These are phyloP conservation scores for Phragmatobia fuliginosa DNA, from an alignment of 2,888 invertebrate genomes.

Conservation along the genomic window DNA sequence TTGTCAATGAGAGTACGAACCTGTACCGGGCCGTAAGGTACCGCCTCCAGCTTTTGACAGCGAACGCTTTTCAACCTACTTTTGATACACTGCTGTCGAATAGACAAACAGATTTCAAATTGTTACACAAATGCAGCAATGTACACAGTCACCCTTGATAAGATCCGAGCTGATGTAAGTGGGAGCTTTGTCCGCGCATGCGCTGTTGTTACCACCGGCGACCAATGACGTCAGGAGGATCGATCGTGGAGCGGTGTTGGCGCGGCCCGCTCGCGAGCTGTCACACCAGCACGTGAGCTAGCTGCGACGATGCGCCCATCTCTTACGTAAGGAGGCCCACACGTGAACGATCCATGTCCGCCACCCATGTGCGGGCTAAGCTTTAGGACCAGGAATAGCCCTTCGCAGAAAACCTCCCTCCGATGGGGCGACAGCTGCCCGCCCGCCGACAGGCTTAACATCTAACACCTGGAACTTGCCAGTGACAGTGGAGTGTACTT, in stretches of 20 bases:
- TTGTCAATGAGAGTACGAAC: conserved; percentile 72
- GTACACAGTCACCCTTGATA: conserved; percentile 35
- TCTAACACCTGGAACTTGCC: conserved; percentile 34
- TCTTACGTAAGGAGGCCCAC: conserved; percentile 73
- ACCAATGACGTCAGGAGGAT: conserved; percentile 80
- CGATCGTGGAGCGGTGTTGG: conserved; percentile 62
- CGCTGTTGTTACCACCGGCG: conserved; percentile 50
- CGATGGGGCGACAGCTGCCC: conserved; percentile 97
- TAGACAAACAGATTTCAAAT: not conserved
- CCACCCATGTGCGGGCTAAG: conserved; percentile 96
- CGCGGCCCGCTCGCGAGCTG: conserved; percentile 58
- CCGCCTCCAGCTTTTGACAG: conserved; percentile 33
- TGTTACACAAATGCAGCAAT: conserved; percentile 38
- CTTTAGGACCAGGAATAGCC: conserved; percentile 98
- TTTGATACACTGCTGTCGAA: conserved; percentile 28
- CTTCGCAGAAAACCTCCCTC: conserved; percentile 98
- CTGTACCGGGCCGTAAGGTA: conserved; percentile 53
- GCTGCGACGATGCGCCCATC: conserved; percentile 51
- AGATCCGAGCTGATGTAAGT: conserved; percentile 33
- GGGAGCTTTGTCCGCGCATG: conserved; percentile 57
- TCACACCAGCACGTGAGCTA: conserved; percentile 68
- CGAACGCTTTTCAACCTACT: conserved; percentile 5
- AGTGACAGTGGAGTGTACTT: conserved; percentile 43
- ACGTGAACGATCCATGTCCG: conserved; percentile 65
- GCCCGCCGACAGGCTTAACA: conserved; percentile 29